phyloP scores from a whole-genome alignment of 2,113 vertebrate genomes.

The Bettongia penicillata region DNA sequence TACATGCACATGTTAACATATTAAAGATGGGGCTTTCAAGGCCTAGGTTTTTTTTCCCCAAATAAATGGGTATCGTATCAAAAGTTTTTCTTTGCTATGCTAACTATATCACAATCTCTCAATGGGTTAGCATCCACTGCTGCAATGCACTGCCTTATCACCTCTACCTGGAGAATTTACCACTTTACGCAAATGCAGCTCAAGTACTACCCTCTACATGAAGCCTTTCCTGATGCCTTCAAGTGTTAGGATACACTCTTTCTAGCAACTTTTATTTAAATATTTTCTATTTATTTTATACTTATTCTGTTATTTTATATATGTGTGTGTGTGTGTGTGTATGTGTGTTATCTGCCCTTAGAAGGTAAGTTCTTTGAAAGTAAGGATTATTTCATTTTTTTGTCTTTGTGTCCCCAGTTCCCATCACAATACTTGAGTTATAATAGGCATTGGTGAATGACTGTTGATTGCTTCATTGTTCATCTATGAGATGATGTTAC shows the following conservation, averaged over 20 bases:
- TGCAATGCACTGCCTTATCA: not conserved
- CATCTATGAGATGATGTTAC: not conserved
- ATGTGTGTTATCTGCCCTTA: not conserved
- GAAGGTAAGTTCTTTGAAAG: not conserved
- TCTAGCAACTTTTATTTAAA: not conserved
- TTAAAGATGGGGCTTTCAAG: too few species aligned
- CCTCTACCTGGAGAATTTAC: not conserved
- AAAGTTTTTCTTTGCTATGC: too few species aligned
- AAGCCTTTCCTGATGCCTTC: not conserved
- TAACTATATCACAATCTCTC: not conserved
- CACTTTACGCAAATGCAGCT: not conserved
- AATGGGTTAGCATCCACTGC: not conserved
- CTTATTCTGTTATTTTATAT: not conserved
- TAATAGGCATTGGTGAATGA: not conserved
- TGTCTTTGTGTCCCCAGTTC: not conserved
- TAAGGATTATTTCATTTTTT: not conserved
- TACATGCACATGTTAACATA: too few species aligned
- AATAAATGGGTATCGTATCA: too few species aligned
- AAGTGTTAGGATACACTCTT: too few species aligned
- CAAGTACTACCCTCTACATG: not conserved
- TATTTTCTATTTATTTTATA: not conserved
- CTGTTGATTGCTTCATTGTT: not conserved
- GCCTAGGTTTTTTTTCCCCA: too few species aligned
- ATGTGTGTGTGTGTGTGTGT: too few species aligned
- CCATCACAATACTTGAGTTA: not conserved